These are phyloP conservation scores for Phymatocera aterrima DNA, from an alignment of 2,888 invertebrate species.

Conservation along the genomic window DNA sequence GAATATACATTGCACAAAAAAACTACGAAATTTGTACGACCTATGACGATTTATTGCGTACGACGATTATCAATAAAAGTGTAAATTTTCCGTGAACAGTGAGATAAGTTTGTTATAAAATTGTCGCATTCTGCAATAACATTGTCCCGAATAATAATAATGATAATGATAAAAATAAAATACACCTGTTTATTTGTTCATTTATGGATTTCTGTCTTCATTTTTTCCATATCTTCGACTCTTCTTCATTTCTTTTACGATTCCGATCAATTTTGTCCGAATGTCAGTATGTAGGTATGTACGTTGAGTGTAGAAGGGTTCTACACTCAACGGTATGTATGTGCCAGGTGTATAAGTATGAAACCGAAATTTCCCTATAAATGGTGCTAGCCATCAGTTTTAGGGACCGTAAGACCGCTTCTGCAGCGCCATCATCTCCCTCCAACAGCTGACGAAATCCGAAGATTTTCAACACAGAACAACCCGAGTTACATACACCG, in stretches of 20 bases:
- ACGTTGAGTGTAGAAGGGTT: no score
- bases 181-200: background rate
- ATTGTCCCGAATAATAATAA: conserved; percentile 21
- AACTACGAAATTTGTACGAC: background rate
- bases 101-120: conserved; percentile 14
- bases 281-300: no score
- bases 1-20: background rate
- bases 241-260: background rate
- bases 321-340: background rate
- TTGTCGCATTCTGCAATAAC: background rate
- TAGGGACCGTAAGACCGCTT: conserved; percentile 46
- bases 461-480: conserved; percentile 48
- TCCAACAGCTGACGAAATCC: conserved; percentile 46
- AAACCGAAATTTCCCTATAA: conserved; percentile 48
- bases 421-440: conserved; percentile 48
- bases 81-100: conserved; percentile 7
- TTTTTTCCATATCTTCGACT: background rate
- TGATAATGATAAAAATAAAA: no score
- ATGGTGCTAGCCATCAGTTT: conserved; percentile 45
- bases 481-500: conserved; percentile 46
- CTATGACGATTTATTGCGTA: conserved; percentile 30
- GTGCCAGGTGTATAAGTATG: no score
- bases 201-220: background rate
- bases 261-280: background rate
- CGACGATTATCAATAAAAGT: background rate